These are phyloP conservation scores for Neopipo cinnamomea DNA, from an alignment of 2,113 vertebrate genomes.

Conservation along the genomic window DNA sequence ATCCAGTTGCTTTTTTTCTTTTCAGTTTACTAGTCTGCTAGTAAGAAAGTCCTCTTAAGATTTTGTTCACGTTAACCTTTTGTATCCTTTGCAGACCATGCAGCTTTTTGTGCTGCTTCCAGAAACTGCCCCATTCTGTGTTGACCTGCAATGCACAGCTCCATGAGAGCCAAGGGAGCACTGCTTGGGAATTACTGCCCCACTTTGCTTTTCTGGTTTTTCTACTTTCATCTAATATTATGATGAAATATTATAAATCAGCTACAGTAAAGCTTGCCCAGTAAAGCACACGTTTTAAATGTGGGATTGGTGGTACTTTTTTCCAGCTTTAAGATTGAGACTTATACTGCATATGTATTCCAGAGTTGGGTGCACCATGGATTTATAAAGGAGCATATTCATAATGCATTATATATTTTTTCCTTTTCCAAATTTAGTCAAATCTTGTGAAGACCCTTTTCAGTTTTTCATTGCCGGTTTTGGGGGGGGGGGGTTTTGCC, in stretches of 20 bases:
- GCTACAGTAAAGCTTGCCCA: not conserved
- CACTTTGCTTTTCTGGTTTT: not conserved
- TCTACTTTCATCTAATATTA: not conserved
- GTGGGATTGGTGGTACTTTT: not conserved
- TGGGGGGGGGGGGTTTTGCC: not conserved
- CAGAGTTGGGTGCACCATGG: not conserved
- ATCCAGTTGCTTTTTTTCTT: not conserved
- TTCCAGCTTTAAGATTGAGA: not conserved
- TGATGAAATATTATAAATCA: not conserved
- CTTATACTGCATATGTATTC: not conserved
- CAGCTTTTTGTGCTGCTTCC: not conserved
- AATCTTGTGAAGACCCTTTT: not conserved
- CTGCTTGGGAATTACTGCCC: not conserved
- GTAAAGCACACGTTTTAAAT: not conserved
- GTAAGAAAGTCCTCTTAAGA: not conserved
- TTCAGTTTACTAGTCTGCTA: not conserved
- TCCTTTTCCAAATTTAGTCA: not conserved
- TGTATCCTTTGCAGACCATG: not conserved
- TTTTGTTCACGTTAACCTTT: not conserved
- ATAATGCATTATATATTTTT: not conserved
- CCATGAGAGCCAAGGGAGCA: not conserved
- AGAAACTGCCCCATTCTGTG: accelerated
- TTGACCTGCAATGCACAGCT: not conserved
- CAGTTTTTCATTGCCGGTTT: not conserved
- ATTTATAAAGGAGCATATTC: not conserved